Conservation (phyloP, 1,140 invertebrate genomes). For the Tribolium castaneum region DNA sequence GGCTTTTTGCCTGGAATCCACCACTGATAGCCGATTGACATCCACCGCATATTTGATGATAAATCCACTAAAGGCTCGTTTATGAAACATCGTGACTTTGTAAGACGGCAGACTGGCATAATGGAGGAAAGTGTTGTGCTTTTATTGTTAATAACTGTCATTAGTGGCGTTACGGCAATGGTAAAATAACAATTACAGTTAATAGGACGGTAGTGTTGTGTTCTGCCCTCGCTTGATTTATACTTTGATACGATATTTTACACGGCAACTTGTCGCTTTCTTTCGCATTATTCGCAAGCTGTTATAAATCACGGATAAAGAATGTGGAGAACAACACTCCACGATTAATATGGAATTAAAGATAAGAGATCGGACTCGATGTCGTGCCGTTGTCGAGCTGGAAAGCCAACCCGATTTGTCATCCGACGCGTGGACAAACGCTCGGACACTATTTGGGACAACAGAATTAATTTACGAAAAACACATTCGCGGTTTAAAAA, state of each 20-base stretch:
- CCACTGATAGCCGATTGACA: background rate
- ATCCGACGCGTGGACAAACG: background rate
- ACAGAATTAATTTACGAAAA: background rate
- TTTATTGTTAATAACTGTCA: constrained; percentile 46
- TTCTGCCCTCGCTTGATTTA: constrained; percentile 40
- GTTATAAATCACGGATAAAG: constrained; percentile 43
- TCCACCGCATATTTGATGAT: constrained; percentile 3
- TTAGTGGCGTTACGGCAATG: constrained; percentile 37
- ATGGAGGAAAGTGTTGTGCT: constrained; percentile 40
- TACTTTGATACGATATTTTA: constrained; percentile 37
- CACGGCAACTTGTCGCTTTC: constrained; percentile 42
- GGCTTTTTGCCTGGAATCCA: background rate
- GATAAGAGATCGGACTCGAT: constrained; percentile 17
- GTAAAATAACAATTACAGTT: constrained; percentile 33
- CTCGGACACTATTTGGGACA: background rate
- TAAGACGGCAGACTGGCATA: constrained; percentile 34
- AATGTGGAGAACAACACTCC: constrained; percentile 36
- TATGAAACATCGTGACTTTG: constrained; percentile 43
- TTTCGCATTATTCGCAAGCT: constrained; percentile 37
- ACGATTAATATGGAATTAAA: constrained; percentile 42
- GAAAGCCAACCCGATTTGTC: background rate
- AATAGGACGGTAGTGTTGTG: constrained; percentile 34
- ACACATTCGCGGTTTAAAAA: too few species aligned
- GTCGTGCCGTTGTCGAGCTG: background rate
- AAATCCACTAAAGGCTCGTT: constrained; percentile 40